phyloP scores from a whole-genome alignment of 2,113 vertebrate species.

The Gymnorhina tibicen region DNA sequence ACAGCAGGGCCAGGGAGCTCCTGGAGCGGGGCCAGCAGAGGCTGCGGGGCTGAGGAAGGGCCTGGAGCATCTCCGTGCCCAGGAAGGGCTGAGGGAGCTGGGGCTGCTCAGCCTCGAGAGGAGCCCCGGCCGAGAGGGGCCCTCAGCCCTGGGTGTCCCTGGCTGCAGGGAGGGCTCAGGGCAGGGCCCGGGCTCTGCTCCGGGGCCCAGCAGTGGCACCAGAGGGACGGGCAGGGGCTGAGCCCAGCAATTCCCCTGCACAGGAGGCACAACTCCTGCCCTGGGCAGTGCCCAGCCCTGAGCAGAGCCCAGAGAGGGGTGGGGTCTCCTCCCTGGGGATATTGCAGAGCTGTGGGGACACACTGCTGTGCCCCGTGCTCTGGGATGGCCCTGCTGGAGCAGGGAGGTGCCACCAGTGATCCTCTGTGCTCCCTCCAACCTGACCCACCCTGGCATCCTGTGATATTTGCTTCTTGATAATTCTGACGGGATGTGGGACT shows the following conservation, averaged over 20 bases:
- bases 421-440: fast-evolving
- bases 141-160: neutral
- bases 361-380: neutral
- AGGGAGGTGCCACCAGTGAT: no score
- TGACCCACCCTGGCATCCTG: fast-evolving
- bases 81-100: neutral
- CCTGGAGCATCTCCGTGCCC: neutral
- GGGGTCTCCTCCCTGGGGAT: neutral
- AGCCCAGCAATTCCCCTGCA: neutral
- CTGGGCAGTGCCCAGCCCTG: neutral
- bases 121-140: neutral
- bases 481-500: neutral
- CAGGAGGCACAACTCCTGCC: neutral
- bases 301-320: neutral
- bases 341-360: neutral
- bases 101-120: neutral
- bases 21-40: neutral
- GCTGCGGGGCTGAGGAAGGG: neutral
- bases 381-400: neutral
- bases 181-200: neutral
- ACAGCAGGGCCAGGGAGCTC: neutral
- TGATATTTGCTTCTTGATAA: neutral
- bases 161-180: neutral
- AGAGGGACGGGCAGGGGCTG: neutral
- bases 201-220: neutral